These are phyloP conservation scores for Paratrypauchen microcephalus DNA, from an alignment of 2,797 vertebrate genomes.

Conservation along the genomic window DNA sequence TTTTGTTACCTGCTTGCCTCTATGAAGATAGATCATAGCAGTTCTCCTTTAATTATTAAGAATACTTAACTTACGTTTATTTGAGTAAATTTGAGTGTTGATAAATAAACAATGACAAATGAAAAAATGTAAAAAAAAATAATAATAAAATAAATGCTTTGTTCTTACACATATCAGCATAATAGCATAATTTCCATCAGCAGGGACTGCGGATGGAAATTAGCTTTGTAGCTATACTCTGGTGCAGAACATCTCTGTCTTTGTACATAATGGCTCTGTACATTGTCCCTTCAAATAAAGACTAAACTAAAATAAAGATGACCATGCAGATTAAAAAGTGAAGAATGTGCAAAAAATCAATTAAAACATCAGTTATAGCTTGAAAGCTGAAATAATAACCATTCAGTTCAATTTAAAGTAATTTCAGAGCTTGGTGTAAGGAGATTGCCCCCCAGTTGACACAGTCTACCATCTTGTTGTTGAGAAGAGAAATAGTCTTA, in stretches of 20 bases:
- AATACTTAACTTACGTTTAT: no score
- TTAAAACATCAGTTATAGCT: not conserved
- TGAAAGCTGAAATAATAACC: not conserved
- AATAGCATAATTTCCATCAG: no score
- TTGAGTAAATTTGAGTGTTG: not conserved
- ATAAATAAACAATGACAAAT: not conserved
- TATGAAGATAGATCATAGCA: no score
- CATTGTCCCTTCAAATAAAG: no score
- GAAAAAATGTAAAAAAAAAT: no score
- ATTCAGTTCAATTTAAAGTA: not conserved
- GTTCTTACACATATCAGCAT: not conserved
- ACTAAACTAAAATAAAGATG: no score
- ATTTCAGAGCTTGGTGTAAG: not conserved
- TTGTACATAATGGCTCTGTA: no score
- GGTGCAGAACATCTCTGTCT: no score
- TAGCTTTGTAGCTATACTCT: no score
- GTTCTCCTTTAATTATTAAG: no score
- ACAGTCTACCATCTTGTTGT: not conserved
- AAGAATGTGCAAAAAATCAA: not conserved
- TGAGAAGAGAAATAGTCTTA: not conserved
- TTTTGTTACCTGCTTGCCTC: no score
- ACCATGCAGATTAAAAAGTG: not conserved
- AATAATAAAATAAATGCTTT: not conserved
- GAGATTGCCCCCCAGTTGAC: conserved; percentile 1
- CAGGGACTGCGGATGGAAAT: no score